These are phyloP conservation scores for Cyprinodon tularosa DNA, from an alignment of 2,113 vertebrate species.

Conservation along the genomic window DNA sequence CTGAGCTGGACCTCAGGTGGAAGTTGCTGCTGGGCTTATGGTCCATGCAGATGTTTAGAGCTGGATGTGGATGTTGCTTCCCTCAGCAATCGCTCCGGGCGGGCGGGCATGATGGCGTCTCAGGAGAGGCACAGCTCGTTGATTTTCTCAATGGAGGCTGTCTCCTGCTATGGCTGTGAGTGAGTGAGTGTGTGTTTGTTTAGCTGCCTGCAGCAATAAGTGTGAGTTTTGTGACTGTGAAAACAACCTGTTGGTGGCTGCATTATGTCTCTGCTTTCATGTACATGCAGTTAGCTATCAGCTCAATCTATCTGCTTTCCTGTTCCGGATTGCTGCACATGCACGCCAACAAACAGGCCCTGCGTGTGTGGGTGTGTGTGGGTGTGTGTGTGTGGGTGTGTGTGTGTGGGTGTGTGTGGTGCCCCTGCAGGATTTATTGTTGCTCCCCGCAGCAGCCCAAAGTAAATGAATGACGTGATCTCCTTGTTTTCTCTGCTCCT, in stretches of 20 bases:
- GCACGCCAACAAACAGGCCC: conserved; percentile 65
- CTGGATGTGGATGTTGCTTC: too few species aligned
- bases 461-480: conserved; percentile 74
- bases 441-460: conserved; percentile 65
- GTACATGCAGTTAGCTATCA: conserved; percentile 67
- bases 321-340: conserved; percentile 68
- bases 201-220: conserved; percentile 17
- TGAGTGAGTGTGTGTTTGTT: conserved; percentile 22
- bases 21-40: too few species aligned
- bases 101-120: conserved; percentile 38
- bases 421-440: conserved; percentile 64
- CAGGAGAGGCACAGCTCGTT: conserved; percentile 76
- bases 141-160: conserved; percentile 77
- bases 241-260: conserved; percentile 70
- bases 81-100: background rate
- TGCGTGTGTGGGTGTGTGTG: conserved; percentile 15
- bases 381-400: background rate
- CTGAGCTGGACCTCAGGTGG: too few species aligned
- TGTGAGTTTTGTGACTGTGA: conserved; percentile 33
- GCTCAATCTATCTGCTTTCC: conserved; percentile 70
- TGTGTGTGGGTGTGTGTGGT: conserved; percentile 14
- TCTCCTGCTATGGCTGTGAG: conserved; percentile 66
- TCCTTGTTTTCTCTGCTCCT: conserved; percentile 61
- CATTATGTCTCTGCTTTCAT: conserved; percentile 71
- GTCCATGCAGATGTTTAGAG: too few species aligned